Base-by-base conservation (phyloP, 2,888 invertebrate species). In the Brenthis ino region DNA sequence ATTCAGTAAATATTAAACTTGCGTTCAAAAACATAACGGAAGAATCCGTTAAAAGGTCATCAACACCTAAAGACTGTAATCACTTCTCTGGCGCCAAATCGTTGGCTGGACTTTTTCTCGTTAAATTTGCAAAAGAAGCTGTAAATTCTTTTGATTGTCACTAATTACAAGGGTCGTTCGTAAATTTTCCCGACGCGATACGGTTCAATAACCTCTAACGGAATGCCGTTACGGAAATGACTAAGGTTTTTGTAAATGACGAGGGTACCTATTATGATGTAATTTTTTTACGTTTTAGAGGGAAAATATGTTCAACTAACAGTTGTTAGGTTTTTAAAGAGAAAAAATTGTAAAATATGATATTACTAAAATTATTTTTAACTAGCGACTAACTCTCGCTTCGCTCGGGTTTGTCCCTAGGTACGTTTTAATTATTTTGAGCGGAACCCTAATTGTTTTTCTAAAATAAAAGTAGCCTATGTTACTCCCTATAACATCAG, bases 141-240 rank as follows among this genome's bases (percentile, higher is more conserved):
- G 79, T 79, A 79, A 85, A 78, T 85, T 87, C 79, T 77, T 77
- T 74, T 85, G 85, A 89, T 88, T 85, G 88, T 89, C 89, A 86
- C 88, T 89, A 89, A 91, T 91, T 91, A 89, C 85, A 79, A 78
- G 74, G 76, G 78, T 76, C 82, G 83, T 85, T 86, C 84, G 80
- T 78, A 81, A 83, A 80, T 85, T 80, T 82, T 83, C 78, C 75
- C 76, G 78, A 80, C 80, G 80, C 77, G 79, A 76, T 71, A 81
- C 83, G 82, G 90, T 85, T 90, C 90, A 86, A 80, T 83, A 82
- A 86, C 86, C 88, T 79, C 78, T 78, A 84, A 85, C 82, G 81
- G 80, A 77, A 82, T 43, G 37, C 78, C 79, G 80, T 81, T 76
- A 72, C 74, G 77, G 74, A 77, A 79, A 80, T 79, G 78, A 79